Evolutionary conservation across 2,113 vertebrate genomes (phyloP), one percentile per base, ranked within the genome.

Genomic region (Apaloderma vittatum): DNA sequence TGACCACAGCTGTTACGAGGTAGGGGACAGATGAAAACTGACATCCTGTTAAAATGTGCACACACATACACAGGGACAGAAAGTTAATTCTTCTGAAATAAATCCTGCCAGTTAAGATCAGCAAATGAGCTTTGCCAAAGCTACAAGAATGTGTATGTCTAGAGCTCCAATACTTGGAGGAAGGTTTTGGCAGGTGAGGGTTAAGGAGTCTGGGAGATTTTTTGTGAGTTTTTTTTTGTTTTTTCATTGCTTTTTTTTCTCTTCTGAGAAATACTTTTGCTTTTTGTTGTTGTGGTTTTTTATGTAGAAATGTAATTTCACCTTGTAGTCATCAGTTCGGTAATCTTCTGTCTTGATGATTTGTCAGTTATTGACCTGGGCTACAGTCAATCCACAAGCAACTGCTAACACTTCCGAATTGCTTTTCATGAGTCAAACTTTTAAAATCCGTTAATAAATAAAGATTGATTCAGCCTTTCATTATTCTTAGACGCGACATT

Each of bases 31-130:
- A 88, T 54, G 82, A 92, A 88, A 90, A 82, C 27, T 82, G 82
- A 90, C 93, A 94, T 88, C 71, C 46, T 92, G 54, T 37, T 92
- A 92, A 94, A 93, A 88, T 32, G 36, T 79, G 86, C n/a, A 66
- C 62, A 58, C 52, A 40, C 58, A 61, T 29, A 91, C 7, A 66
- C 80, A 75, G 7, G 16, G 61, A 52, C 1, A 2, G 37, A 75
- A 94, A 90, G 62, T 37, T 58, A 55, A 87, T 79, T 84, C 7
- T 71, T 68, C 48, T 65, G 73, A 94, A 97, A 89, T 30, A 72
- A 13, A 81, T 24, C 66, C 67, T 49, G 66, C 58, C 36, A 86
- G 66, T 15, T 83, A 80, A 72, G 54, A 90, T 27, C 63, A 72
- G 51, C 65, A 91, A 92, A 91, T 52, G 7, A 88, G 72, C 66